Conservation (phyloP, 2,113 vertebrate species). For the Entosphenus tridentatus region DNA sequence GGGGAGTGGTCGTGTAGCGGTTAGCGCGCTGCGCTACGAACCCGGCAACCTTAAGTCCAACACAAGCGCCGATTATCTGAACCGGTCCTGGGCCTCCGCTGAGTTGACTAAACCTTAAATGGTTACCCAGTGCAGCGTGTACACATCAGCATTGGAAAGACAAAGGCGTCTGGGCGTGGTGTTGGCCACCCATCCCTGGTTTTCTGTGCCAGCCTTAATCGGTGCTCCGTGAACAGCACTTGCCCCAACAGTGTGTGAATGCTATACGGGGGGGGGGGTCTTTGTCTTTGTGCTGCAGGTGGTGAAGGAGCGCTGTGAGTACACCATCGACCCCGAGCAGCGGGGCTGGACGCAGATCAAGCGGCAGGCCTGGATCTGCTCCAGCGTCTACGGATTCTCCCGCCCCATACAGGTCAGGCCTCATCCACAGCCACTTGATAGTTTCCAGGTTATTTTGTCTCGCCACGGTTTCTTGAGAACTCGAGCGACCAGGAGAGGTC, state of each 20-base stretch:
- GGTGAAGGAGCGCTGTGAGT: slow-evolving; percentile 33
- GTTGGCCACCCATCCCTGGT: background rate
- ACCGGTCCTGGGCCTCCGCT: no score
- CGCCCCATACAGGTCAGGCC: slow-evolving; percentile 35
- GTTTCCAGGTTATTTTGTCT: no score
- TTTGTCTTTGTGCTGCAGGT: slow-evolving; percentile 15
- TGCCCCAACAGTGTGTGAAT: background rate
- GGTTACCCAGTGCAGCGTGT: background rate
- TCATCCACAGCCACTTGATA: background rate
- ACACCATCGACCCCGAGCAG: slow-evolving; percentile 18
- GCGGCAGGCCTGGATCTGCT: slow-evolving; percentile 38
- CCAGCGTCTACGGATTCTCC: slow-evolving; percentile 32
- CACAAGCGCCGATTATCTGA: no score
- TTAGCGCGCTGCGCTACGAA: no score
- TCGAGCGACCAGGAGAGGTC: no score
- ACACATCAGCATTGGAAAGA: no score
- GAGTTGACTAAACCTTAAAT: background rate
- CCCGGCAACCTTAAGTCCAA: no score
- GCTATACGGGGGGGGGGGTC: no score
- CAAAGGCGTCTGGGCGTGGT: no score
- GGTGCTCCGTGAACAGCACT: background rate
- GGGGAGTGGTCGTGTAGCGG: no score
- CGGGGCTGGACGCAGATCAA: slow-evolving; percentile 21
- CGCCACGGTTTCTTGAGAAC: no score
- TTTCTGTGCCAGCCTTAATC: background rate